A percentile compares a stretch with the other conserved stretches of the same genome.
phyloP scores from a whole-genome alignment of 2,113 vertebrate genomes.

The Hirundichthys speculiger region DNA sequence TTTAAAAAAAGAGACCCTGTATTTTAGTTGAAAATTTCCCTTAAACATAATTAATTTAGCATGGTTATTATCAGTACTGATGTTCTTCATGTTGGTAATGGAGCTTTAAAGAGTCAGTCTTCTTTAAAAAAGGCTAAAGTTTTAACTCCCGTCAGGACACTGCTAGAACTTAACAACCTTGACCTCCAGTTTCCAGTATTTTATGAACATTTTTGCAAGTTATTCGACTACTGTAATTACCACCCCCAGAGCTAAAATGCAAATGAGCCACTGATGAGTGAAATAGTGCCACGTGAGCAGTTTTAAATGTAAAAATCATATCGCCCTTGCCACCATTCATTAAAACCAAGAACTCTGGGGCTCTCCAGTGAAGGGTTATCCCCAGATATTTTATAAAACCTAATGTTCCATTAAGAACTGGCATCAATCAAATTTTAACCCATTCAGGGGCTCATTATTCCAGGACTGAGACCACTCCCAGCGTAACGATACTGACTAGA shows the following conservation, averaged over 20 bases:
- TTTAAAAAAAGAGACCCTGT: too few species aligned
- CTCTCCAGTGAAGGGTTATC: slow-evolving; percentile 6
- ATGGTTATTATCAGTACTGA: too few species aligned
- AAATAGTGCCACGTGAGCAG: slow-evolving; percentile 8
- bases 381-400: slow-evolving; percentile 34
- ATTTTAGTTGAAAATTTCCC: too few species aligned
- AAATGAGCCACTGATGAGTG: slow-evolving; percentile 15
- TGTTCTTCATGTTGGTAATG: too few species aligned
- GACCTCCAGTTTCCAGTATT: too few species aligned
- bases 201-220: background rate
- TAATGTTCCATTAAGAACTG: slow-evolving; percentile 51
- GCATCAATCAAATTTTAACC: slow-evolving; percentile 51
- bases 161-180: too few species aligned
- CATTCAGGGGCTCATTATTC: slow-evolving; percentile 33
- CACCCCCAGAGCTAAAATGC: background rate
- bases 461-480: slow-evolving; percentile 11
- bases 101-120: too few species aligned
- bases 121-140: too few species aligned
- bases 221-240: slow-evolving; percentile 1
- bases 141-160: too few species aligned
- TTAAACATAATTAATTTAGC: too few species aligned
- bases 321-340: slow-evolving; percentile 27
- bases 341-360: slow-evolving; percentile 31
- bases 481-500: slow-evolving; percentile 33
- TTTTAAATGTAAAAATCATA: slow-evolving; percentile 28